phyloP scores from a whole-genome alignment of 2,888 invertebrate genomes.

The Camponotus fellah region DNA sequence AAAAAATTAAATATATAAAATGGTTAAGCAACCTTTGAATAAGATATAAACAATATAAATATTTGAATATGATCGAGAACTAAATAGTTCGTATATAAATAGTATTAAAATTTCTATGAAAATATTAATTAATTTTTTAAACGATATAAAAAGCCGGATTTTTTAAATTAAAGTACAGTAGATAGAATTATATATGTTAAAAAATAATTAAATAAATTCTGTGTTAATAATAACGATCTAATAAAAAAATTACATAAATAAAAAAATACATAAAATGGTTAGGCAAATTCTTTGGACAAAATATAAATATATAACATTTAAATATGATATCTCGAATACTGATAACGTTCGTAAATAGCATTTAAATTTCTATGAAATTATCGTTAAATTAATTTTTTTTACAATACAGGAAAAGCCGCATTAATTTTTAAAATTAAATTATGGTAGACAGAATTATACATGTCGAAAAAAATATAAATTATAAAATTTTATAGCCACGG shows the following conservation, averaged over 20 bases:
- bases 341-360: neutral
- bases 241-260: neutral
- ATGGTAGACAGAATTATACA: neutral
- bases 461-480: no score
- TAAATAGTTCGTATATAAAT: neutral
- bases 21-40: neutral
- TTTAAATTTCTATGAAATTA: neutral
- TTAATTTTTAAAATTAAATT: neutral
- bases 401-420: neutral
- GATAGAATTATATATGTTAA: neutral
- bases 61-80: neutral
- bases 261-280: neutral
- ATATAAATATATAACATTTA: neutral
- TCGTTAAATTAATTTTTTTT: neutral
- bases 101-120: neutral
- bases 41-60: neutral
- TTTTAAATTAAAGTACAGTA: neutral
- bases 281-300: neutral
- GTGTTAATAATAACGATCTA: neutral
- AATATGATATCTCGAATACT: neutral
- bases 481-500: slow-evolving; percentile 5
- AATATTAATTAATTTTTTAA: neutral
- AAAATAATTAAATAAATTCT: neutral
- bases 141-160: neutral
- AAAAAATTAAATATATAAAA: neutral